Evolutionary conservation across 2,113 vertebrate genomes (phyloP), one percentile per base, ranked within the genome.

Genomic region (Chaetodon trifascialis): DNA sequence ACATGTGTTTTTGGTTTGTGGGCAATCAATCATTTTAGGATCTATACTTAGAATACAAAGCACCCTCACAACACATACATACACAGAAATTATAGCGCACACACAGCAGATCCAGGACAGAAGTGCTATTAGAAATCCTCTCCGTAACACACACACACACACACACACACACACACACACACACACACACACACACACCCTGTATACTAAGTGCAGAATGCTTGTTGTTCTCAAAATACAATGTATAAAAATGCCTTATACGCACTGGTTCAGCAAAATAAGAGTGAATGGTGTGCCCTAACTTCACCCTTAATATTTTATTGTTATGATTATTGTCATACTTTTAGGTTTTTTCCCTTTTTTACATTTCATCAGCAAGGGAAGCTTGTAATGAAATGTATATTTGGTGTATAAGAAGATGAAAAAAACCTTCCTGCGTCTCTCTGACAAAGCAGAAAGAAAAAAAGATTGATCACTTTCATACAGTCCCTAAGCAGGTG

Each of bases 21-120:
- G 25, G 67, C 10, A 71, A 86, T 86, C 73, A 56, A 84, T 88
- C 81, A 82, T 64, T 47, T 52, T 58, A 65, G 25, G 58, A 65
- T 42, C 40, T 73, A 25, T 54, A n/a, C 38, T 6, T 17, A 30
- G 7, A 74, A 58, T 6, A 77, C 5, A 49, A 64, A 54, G 3
- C 65, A 71, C 68, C 62, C 36, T 46, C 8, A 23, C 19, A 69
- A 51, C 56, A 51, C 64, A 74, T 65, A 86, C 67, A 82, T 64
- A 25, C 16, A 80, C 15, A 69, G 74, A 51, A 52, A 77, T 80
- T 54, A 56, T 62, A 54, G n/a, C 1, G 9, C 51, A 77, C 51
- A 42, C 34, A 54, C 8, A 1, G 47, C 4, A 52, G 25, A 64
- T 54, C 38, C 36, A 46, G 38, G 70, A 9, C 56, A 73, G 40